Evolutionary conservation across 2,888 invertebrate species (phyloP).

Genomic region (Acleris emargana): DNA sequence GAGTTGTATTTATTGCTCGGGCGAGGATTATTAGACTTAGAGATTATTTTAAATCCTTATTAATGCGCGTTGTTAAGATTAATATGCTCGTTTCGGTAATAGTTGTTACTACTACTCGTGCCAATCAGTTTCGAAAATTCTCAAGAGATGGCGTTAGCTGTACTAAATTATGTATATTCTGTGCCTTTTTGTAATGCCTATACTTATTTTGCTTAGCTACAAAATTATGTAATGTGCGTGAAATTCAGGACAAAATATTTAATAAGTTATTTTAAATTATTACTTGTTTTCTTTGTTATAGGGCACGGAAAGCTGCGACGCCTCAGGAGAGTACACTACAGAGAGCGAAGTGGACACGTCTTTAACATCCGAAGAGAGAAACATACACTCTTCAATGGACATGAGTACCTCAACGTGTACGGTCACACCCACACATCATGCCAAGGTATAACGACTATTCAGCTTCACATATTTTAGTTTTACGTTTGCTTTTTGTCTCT

Average conservation of each 20-base stretch:
- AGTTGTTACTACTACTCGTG: not conserved
- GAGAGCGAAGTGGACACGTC: slow-evolving; percentile 89
- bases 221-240: too few species aligned
- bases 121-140: not conserved
- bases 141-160: slow-evolving; percentile 13
- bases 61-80: too few species aligned
- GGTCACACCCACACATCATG: slow-evolving; percentile 85
- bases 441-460: slow-evolving; percentile 63
- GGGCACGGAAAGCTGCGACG: slow-evolving; percentile 91
- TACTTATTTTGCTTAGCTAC: too few species aligned
- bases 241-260: too few species aligned
- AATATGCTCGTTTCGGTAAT: too few species aligned
- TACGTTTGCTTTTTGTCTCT: not conserved
- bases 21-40: too few species aligned
- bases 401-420: slow-evolving; percentile 82
- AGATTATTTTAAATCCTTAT: too few species aligned
- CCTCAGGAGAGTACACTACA: slow-evolving; percentile 94
- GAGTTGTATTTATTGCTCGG: too few species aligned
- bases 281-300: slow-evolving; percentile 50
- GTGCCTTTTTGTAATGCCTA: not conserved
- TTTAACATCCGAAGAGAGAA: slow-evolving; percentile 90
- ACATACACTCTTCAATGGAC: slow-evolving; percentile 87
- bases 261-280: not conserved
- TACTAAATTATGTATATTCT: not conserved
- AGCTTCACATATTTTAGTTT: not conserved